phyloP scores from a whole-genome alignment of 1,140 invertebrate species.

The Heliconius nattereri region DNA sequence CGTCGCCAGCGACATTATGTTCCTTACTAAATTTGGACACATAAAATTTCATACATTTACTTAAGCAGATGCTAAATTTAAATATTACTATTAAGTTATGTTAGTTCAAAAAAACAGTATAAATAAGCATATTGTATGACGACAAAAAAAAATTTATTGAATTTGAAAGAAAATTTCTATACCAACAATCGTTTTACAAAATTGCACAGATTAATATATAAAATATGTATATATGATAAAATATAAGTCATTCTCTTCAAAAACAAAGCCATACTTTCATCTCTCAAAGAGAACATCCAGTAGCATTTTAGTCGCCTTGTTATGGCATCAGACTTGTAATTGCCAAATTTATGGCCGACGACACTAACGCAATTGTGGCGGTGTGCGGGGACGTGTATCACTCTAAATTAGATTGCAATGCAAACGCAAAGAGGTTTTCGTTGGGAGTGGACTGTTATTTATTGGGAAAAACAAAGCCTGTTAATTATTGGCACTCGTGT shows the following conservation, averaged over 20 bases:
- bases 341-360: conserved; percentile 76
- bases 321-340: conserved; percentile 70
- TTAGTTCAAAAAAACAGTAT: background rate
- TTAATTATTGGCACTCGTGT: conserved; percentile 38
- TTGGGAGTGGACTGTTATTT: conserved; percentile 47
- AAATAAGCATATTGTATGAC: background rate
- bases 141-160: background rate
- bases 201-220: too few relatives aligned
- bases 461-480: conserved; percentile 6
- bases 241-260: background rate
- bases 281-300: conserved; percentile 19
- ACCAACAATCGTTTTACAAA: too few relatives aligned
- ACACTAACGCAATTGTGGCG: conserved; percentile 74
- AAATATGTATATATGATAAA: background rate
- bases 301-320: conserved; percentile 60
- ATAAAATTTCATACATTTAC: conserved; percentile 57
- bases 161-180: too few relatives aligned
- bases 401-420: conserved; percentile 75
- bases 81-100: background rate
- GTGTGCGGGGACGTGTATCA: conserved; percentile 69
- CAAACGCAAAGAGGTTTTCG: conserved; percentile 63
- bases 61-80: background rate
- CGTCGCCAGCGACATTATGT: conserved; percentile 66
- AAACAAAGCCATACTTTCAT: background rate
- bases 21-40: conserved; percentile 41